phyloP scores from a whole-genome alignment of 2,888 invertebrate species.

The Anthrax anthrax region DNA sequence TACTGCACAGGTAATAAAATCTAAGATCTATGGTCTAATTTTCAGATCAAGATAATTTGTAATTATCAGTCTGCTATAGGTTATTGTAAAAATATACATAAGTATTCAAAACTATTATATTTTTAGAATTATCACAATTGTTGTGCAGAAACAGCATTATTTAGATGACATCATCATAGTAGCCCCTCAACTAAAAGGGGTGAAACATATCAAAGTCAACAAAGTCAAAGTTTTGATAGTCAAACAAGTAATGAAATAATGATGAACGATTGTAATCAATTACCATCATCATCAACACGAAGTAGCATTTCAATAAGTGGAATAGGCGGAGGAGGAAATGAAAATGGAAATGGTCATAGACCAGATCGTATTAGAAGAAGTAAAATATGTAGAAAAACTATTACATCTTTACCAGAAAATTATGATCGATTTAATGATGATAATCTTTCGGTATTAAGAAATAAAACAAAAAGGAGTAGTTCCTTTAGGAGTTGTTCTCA shows the following conservation, averaged over 20 bases:
- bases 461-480: neutral
- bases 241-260: neutral
- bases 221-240: neutral
- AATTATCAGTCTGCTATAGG: no score
- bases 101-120: no score
- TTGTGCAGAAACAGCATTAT: constrained; percentile 27
- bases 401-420: neutral
- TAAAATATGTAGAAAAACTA: neutral
- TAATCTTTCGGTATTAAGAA: neutral
- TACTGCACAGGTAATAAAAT: constrained; percentile 6
- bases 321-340: constrained; percentile 21
- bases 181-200: neutral
- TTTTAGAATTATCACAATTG: constrained; percentile 26
- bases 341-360: neutral
- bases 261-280: neutral
- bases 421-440: neutral
- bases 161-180: constrained; percentile 18
- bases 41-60: no score
- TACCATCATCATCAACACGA: neutral
- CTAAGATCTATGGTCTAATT: no score
- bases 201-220: no score
- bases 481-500: no score
- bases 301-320: constrained; percentile 32
- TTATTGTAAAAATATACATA: no score
- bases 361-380: no score